Evolutionary conservation across 2,797 vertebrate genomes (phyloP), one percentile per base, ranked within the genome.

Genomic region (Epinephelus malabaricus): DNA sequence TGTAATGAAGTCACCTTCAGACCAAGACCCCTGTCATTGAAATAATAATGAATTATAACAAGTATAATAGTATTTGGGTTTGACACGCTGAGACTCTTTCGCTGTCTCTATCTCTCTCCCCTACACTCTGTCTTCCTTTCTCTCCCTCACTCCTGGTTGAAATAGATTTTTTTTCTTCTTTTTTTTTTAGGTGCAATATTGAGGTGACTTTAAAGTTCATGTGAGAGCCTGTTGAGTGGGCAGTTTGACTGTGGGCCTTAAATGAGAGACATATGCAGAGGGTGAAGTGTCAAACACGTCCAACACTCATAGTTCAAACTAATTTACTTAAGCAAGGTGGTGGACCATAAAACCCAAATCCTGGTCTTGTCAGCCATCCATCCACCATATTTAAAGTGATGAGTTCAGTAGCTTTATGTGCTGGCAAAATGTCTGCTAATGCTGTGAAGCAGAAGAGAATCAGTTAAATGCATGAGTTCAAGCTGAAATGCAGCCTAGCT

Each of bases 1-100:
- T 93, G 94, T 96, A 95, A 95, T 94, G 94, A 95, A 97, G 95
- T 97, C 96, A 97, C 96, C 96, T 97, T 97, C 92, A 95, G 82
- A 94, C 83, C 90, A 91, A 82, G 86, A 93, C 92, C 93, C 94
- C 94, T 95, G 93, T 92, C 95, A 91, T 81, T 75, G 86, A 89
- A 92, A 96, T 95, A 95, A 95, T 93, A 94, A 93, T 92, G 93
- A 96, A 93, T 90, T 91, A 96, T 96, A 96, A 95, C 94, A 92
- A 88, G 90, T 87, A 89, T 85, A 92, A 93, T 90, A 93, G 89
- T 95, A 95, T 88, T 92, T 89, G 87, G 85, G 74, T 94, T 94
- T 88, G 80, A 94, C 94, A 94, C 59, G 58, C 85, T 76, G 79
- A 81, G 81, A 81, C 72, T 85, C 79, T 76, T 72, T 73, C 4